Percentiles rank a stretch among this genome's conserved stretches.
Evolutionary conservation across 2,113 vertebrate species (phyloP).

Genomic region (Perca schrenkii): DNA sequence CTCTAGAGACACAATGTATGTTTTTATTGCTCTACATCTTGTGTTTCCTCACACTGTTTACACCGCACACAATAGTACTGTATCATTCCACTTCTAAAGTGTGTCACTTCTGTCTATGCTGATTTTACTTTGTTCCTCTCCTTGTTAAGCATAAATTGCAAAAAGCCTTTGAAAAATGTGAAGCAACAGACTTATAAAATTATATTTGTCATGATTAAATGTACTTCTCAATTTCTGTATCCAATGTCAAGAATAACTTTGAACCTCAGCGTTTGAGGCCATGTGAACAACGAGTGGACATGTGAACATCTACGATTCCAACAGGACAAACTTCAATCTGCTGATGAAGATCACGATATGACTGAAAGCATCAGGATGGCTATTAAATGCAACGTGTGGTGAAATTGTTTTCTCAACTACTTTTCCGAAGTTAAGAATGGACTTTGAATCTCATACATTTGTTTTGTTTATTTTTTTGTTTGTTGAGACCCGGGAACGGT

Average conservation of each 20-base stretch:
- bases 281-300: too few relatives aligned
- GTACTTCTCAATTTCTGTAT: not conserved
- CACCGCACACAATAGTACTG: not conserved
- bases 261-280: not conserved
- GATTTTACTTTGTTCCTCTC: not conserved
- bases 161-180: too few relatives aligned
- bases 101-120: not conserved
- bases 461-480: too few relatives aligned
- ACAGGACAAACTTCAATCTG: not conserved
- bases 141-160: not conserved
- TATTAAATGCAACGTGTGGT: too few relatives aligned
- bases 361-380: too few relatives aligned
- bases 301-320: too few relatives aligned
- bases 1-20: not conserved
- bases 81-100: not conserved
- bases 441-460: too few relatives aligned
- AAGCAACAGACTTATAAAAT: not conserved
- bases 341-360: not conserved
- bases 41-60: not conserved
- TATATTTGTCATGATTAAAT: not conserved
- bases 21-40: not conserved
- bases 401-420: too few relatives aligned
- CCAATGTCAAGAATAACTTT: not conserved
- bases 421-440: too few relatives aligned
- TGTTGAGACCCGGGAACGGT: too few relatives aligned